These are phyloP conservation scores for Drosophila obscura DNA, from an alignment of 1,140 invertebrate genomes.

Conservation along the genomic window DNA sequence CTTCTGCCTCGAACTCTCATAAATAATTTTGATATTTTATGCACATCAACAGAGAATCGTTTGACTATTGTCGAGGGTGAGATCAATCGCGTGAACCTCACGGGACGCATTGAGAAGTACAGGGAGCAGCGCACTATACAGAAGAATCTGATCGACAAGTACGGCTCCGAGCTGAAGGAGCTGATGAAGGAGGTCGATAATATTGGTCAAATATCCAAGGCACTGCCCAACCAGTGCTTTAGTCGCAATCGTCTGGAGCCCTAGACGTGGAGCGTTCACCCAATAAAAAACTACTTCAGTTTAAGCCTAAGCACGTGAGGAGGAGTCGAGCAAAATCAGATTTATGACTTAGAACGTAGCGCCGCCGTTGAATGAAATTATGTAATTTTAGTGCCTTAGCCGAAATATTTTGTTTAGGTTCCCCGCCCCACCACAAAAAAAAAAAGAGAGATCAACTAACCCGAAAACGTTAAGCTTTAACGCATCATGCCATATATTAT, in stretches of 20 bases:
- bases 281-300: slow-evolving; percentile 76
- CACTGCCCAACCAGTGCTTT: slow-evolving; percentile 93
- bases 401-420: slow-evolving; percentile 74
- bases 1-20: no score
- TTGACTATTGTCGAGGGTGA: slow-evolving; percentile 90
- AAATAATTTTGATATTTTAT: no score
- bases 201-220: slow-evolving; percentile 92
- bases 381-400: slow-evolving; percentile 77
- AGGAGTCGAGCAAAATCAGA: slow-evolving; percentile 64
- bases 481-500: slow-evolving; percentile 59
- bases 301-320: slow-evolving; percentile 68
- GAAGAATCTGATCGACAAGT: slow-evolving; percentile 91
- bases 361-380: slow-evolving; percentile 73
- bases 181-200: slow-evolving; percentile 93
- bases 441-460: slow-evolving; percentile 38
- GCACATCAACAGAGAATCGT: slow-evolving; percentile 86
- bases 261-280: slow-evolving; percentile 36
- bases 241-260: slow-evolving; percentile 88
- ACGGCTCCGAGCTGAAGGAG: slow-evolving; percentile 90
- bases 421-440: slow-evolving; percentile 29
- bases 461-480: slow-evolving; percentile 63
- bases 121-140: slow-evolving; percentile 90
- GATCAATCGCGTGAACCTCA: slow-evolving; percentile 90
- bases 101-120: slow-evolving; percentile 89
- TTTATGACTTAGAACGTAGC: slow-evolving; percentile 57